phyloP scores from a whole-genome alignment of 2,113 vertebrate species.

The Cryptotis parvus region DNA sequence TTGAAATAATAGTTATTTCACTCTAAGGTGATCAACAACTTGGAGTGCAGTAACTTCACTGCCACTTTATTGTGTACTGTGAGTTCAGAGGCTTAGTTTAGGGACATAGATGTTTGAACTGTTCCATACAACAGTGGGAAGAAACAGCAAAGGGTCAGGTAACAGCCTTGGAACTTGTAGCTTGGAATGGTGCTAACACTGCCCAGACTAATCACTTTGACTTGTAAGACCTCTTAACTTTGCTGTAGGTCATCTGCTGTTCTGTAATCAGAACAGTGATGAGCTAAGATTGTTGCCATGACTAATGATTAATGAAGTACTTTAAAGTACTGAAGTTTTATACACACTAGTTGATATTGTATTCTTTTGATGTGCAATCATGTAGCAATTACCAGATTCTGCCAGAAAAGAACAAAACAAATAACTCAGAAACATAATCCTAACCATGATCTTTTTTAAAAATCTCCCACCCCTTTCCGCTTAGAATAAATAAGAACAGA shows the following conservation, averaged over 20 bases:
- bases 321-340: constrained; percentile 34
- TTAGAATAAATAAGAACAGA: background rate
- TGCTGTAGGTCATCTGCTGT: constrained; percentile 18
- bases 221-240: constrained; percentile 1
- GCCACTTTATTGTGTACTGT: background rate
- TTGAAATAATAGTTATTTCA: background rate
- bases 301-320: constrained; percentile 21
- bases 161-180: constrained; percentile 17
- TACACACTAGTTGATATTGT: background rate
- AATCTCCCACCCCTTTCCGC: too few species aligned
- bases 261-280: constrained; percentile 46
- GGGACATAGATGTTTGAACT: background rate
- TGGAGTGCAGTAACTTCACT: background rate
- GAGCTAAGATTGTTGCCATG: constrained; percentile 29
- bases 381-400: constrained; percentile 8
- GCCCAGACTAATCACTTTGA: constrained; percentile 28
- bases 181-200: background rate
- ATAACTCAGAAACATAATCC: constrained; percentile 38
- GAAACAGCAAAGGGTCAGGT: background rate
- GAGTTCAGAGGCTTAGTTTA: background rate
- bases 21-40: background rate
- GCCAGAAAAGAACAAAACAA: constrained; percentile 21
- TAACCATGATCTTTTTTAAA: background rate
- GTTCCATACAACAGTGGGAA: background rate
- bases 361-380: constrained; percentile 24